Conservation (phyloP, 2,113 vertebrate genomes). For the Bambusicola thoracicus region DNA sequence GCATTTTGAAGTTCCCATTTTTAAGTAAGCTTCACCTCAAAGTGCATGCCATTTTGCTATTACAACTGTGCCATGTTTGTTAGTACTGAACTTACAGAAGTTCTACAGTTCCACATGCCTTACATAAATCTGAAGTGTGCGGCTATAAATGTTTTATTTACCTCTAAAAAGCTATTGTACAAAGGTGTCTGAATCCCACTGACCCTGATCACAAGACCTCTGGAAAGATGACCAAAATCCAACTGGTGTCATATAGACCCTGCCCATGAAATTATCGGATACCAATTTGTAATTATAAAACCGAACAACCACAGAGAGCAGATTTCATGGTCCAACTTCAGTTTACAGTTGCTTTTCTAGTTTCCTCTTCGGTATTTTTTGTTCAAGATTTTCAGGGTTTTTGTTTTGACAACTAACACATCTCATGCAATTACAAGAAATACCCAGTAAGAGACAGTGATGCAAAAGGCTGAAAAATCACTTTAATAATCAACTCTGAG, state of each 20-base stretch:
- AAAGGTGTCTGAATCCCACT: background rate
- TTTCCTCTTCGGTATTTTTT: background rate
- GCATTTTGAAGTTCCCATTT: background rate
- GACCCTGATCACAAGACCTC: rapidly evolving
- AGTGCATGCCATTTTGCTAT: background rate
- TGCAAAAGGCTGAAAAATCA: background rate
- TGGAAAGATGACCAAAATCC: background rate
- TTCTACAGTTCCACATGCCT: background rate
- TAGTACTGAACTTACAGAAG: background rate
- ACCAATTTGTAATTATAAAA: background rate
- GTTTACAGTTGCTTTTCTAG: background rate
- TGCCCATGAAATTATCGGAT: background rate
- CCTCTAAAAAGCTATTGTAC: background rate
- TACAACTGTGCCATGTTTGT: background rate
- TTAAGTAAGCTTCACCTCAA: background rate
- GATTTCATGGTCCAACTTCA: background rate
- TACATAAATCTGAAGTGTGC: background rate
- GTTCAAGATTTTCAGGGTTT: background rate
- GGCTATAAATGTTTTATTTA: background rate
- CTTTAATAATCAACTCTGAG: background rate
- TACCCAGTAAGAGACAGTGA: background rate
- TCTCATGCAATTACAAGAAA: background rate
- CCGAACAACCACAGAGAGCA: background rate
- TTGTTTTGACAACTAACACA: background rate
- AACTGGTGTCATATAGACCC: background rate